A percentile compares a stretch with the other conserved stretches of the same genome.
phyloP scores from a whole-genome alignment of 2,113 vertebrate species.

The Bungarus multicinctus region DNA sequence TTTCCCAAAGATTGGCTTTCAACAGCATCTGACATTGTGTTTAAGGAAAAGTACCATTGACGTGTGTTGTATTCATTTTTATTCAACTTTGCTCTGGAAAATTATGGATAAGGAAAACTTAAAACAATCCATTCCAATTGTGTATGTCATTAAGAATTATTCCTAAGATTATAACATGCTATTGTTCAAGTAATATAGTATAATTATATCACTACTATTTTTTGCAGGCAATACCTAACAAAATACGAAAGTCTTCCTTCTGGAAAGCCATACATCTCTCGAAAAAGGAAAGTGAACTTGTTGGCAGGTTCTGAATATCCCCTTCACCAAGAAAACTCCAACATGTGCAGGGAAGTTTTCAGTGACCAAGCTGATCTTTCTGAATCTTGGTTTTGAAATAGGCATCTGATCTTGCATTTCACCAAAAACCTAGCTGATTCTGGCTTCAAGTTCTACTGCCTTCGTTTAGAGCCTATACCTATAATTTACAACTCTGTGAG shows the following conservation, averaged over 20 bases:
- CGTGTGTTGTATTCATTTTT: neutral
- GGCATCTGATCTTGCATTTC: slow-evolving; percentile 2
- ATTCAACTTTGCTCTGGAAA: neutral
- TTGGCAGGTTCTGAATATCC: slow-evolving; percentile 87
- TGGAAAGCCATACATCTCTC: slow-evolving; percentile 71
- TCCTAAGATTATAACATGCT: neutral
- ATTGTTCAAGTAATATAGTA: neutral
- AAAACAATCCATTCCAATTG: neutral
- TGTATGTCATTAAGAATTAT: rapidly evolving
- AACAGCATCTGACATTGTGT: neutral
- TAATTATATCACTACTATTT: neutral
- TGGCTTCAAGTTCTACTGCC: slow-evolving; percentile 21
- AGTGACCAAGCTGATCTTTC: slow-evolving; percentile 55
- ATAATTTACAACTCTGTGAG: slow-evolving; percentile 25
- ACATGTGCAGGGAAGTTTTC: slow-evolving; percentile 92
- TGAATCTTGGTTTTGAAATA: slow-evolving; percentile 71
- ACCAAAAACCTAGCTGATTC: slow-evolving; percentile 26
- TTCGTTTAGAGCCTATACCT: slow-evolving; percentile 39
- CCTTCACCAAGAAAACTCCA: slow-evolving; percentile 94
- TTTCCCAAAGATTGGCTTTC: neutral
- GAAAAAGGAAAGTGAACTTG: slow-evolving; percentile 65
- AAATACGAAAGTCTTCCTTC: slow-evolving; percentile 84
- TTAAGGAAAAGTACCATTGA: neutral
- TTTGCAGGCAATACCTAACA: slow-evolving; percentile 73
- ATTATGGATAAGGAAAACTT: neutral